A percentile compares a stretch with the other conserved stretches of the same genome.
These are phyloP conservation scores for Onchidella celtica DNA, from an alignment of 2,888 invertebrate genomes.

Conservation along the genomic window DNA sequence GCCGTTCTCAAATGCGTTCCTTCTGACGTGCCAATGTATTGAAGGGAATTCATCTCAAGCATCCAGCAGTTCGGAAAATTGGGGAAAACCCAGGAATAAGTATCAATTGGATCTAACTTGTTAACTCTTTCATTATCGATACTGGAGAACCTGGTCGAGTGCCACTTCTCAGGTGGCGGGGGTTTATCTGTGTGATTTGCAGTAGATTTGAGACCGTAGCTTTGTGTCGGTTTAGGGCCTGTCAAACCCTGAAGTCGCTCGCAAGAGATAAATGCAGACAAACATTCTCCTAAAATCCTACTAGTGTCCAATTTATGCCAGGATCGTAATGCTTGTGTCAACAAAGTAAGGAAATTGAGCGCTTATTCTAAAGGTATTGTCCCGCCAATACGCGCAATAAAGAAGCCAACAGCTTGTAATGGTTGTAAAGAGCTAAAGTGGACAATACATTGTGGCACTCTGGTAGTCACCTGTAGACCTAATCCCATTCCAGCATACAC, in stretches of 20 bases:
- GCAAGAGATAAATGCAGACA: constrained; percentile 14
- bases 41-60: not conserved
- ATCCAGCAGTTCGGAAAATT: not conserved
- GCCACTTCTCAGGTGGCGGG: not conserved
- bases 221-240: constrained; percentile 18
- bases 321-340: constrained; percentile 35
- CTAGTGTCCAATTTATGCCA: constrained; percentile 37
- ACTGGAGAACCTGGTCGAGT: constrained; percentile 5
- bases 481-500: no score
- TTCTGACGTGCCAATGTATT: not conserved
- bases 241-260: constrained; percentile 10
- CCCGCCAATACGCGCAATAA: constrained; percentile 27
- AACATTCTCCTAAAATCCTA: constrained; percentile 14
- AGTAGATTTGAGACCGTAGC: constrained; percentile 24
- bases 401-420: not conserved
- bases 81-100: constrained; percentile 25
- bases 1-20: not conserved
- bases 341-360: constrained; percentile 33
- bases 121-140: constrained; percentile 4
- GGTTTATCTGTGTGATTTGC: constrained; percentile 26
- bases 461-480: not conserved
- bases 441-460: not conserved
- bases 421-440: not conserved
- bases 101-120: constrained; percentile 8
- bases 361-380: not conserved